Conservation (phyloP, 2,888 invertebrate genomes). For the Coelogynopora nodosa region DNA sequence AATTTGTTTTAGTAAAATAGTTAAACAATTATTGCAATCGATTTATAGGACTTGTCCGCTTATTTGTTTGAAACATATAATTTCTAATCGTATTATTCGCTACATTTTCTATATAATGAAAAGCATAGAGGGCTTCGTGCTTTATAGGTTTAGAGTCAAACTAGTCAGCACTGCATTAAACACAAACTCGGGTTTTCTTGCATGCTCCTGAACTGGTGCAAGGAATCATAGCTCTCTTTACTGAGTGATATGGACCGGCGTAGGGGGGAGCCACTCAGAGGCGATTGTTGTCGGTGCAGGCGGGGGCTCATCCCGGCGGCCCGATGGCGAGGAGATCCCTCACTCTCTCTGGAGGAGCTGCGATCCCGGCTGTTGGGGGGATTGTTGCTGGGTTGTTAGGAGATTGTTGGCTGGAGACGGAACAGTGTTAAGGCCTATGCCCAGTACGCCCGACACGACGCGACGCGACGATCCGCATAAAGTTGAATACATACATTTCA, state of each 20-base stretch:
- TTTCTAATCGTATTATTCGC: neutral
- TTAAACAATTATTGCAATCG: too few species aligned
- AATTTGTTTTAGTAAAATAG: too few species aligned
- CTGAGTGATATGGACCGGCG: neutral
- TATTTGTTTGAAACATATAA: too few species aligned
- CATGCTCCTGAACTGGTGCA: neutral
- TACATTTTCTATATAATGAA: neutral
- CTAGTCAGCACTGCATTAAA: neutral
- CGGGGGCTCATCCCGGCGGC: neutral
- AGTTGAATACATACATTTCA: too few species aligned
- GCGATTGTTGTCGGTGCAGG: neutral
- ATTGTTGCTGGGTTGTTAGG: too few species aligned
- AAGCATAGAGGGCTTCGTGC: too few species aligned
- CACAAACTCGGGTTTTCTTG: neutral
- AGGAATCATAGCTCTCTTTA: neutral
- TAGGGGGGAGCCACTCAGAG: neutral
- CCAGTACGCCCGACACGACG: too few species aligned
- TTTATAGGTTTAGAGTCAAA: neutral
- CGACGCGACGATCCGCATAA: too few species aligned
- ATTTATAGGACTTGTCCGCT: too few species aligned
- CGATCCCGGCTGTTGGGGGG: too few species aligned
- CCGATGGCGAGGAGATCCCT: neutral
- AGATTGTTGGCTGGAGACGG: too few species aligned
- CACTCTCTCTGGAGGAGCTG: neutral
- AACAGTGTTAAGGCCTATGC: too few species aligned